Base-by-base conservation (phyloP, 1,140 invertebrate genomes). In the Drosophila sucinea region DNA sequence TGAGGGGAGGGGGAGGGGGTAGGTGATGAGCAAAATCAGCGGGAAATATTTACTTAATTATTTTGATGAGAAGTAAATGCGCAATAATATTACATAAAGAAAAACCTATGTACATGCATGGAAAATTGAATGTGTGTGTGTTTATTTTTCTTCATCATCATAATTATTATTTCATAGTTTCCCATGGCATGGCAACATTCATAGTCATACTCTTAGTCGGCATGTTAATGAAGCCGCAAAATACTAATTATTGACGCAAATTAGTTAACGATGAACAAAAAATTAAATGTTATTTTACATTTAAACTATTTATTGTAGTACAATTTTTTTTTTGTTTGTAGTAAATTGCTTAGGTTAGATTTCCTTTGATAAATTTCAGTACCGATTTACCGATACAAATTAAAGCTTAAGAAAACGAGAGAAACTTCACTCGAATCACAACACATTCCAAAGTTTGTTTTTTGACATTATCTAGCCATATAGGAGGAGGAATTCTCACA, bases 161-260 rank as follows among this genome's bases (percentile, higher is more conserved):
- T 38, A 4, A 44, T 17, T 23, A 44, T 44, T 23, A 44, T 44
- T 44, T 44, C 41, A 44, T 33, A 56, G 55, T 58, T 58, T 58
- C 56, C 56, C 56, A 58, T 58, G 32, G 56, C 30, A 58, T 58
- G 32, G 6, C 7, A 8, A 57, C 29, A 58, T 57, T 32, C 32
- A 7, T 33, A 32, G 29, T 33, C n/a, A 23, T 57, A 33, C 25
- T 47, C 29, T 35, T 35, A 35, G 44, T 30, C 5, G 41, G 41
- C 44, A 8, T 61, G 30, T 44, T 57, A 57, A 41, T n/a, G n/a
- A 60, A 60, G 51, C 33, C 55, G 4, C 40, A 57, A 58, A 23
- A 58, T 8, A 58, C 32, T 58, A 58, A 58, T 58, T 58, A 58
- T 32, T 29, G 56, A 58, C 56, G 38, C 8, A 30, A 58, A 32